Evolutionary conservation across 1,140 invertebrate genomes (phyloP).

Genomic region (Choristoneura fumiferana): DNA sequence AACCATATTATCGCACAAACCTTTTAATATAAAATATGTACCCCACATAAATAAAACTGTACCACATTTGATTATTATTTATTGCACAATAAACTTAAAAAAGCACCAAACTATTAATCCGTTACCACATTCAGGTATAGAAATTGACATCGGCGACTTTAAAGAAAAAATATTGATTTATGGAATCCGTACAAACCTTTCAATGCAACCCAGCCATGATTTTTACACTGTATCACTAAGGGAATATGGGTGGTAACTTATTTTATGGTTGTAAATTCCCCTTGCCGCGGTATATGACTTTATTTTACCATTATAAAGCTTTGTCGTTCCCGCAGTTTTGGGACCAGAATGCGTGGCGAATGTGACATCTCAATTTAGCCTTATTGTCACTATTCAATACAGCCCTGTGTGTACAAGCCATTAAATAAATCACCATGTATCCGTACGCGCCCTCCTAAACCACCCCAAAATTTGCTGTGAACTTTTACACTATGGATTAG

Average conservation of each 20-base stretch:
- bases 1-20: no score
- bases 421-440: constrained; percentile 42
- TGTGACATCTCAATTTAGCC: constrained; percentile 57
- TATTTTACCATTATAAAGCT: constrained; percentile 44
- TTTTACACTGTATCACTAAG: not conserved
- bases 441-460: constrained; percentile 33
- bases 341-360: constrained; percentile 46
- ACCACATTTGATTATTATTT: constrained; percentile 15
- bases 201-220: not conserved
- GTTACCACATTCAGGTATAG: constrained; percentile 18
- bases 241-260: no score
- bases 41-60: constrained; percentile 7
- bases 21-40: no score
- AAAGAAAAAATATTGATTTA: constrained; percentile 32
- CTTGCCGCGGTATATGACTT: constrained; percentile 36
- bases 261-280: constrained; percentile 21
- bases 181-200: constrained; percentile 20
- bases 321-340: constrained; percentile 31
- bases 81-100: constrained; percentile 14
- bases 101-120: constrained; percentile 15
- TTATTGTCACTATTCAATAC: constrained; percentile 46
- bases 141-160: constrained; percentile 21
- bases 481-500: not conserved
- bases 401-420: constrained; percentile 28
- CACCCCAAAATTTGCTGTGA: not conserved